These are phyloP conservation scores for Hylaeus volcanicus DNA, from an alignment of 1,140 invertebrate genomes.

Conservation along the genomic window DNA sequence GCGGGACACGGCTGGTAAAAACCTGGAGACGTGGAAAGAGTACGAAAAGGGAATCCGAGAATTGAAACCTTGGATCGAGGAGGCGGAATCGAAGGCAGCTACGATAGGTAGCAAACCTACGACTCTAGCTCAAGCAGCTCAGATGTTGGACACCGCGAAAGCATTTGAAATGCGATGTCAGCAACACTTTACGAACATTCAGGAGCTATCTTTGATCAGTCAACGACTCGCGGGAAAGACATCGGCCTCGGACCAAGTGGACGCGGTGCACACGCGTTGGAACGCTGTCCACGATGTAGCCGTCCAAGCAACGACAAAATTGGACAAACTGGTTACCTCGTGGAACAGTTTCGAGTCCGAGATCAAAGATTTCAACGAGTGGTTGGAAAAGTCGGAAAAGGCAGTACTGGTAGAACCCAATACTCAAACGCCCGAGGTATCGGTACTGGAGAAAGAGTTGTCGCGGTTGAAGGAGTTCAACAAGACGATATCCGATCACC, in stretches of 20 bases:
- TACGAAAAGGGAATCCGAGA: constrained; percentile 90
- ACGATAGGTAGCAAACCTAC: constrained; percentile 87
- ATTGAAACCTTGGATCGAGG: constrained; percentile 93
- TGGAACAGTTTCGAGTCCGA: constrained; percentile 91
- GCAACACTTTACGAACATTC: constrained; percentile 86
- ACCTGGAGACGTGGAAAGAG: constrained; percentile 91
- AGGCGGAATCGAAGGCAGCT: constrained; percentile 89
- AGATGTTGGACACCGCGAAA: constrained; percentile 86
- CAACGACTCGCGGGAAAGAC: constrained; percentile 87
- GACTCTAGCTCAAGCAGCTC: constrained; percentile 88
- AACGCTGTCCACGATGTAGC: constrained; percentile 87
- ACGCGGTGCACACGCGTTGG: constrained; percentile 90
- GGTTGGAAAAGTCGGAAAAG: constrained; percentile 86
- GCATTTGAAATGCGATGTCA: constrained; percentile 89
- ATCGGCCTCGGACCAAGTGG: constrained; percentile 89
- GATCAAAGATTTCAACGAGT: constrained; percentile 86
- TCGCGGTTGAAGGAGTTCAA: constrained; percentile 88
- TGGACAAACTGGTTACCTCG: constrained; percentile 88
- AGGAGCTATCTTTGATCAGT: constrained; percentile 87
- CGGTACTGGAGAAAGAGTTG: constrained; percentile 87
- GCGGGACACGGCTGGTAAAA: constrained; percentile 86
- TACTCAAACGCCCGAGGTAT: constrained; percentile 84
- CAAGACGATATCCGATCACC: constrained; percentile 90
- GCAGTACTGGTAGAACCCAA: constrained; percentile 81
- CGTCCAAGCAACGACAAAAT: constrained; percentile 86